These are phyloP conservation scores for Butastur rufipennis DNA, from an alignment of 2,113 vertebrate genomes.

Conservation along the genomic window DNA sequence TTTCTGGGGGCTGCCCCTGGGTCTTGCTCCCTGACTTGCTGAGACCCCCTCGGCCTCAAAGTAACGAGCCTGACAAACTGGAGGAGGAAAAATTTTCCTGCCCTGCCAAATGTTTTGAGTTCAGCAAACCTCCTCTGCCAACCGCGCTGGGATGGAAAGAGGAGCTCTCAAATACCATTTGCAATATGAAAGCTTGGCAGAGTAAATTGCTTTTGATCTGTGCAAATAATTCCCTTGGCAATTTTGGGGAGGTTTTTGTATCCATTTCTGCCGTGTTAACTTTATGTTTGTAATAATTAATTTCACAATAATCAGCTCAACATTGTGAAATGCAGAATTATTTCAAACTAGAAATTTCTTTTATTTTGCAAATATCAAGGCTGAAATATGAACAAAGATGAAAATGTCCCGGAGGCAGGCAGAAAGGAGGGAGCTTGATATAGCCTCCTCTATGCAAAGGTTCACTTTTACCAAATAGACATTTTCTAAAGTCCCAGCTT, in stretches of 20 bases:
- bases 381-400: not conserved
- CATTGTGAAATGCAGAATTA: not conserved
- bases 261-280: conserved; percentile 27
- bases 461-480: not conserved
- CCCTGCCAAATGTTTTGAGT: not conserved
- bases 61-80: accelerated
- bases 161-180: not conserved
- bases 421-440: not conserved
- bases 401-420: not conserved
- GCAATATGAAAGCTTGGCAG: conserved; percentile 8
- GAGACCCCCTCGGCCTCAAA: too few relatives aligned
- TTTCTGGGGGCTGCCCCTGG: not conserved
- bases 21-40: not conserved
- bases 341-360: conserved; percentile 28
- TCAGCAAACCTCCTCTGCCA: not conserved
- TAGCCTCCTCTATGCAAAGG: not conserved
- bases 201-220: conserved; percentile 55
- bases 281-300: conserved; percentile 58
- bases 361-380: conserved; percentile 33
- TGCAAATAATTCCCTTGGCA: conserved; percentile 32
- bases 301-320: conserved; percentile 32
- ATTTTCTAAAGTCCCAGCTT: not conserved
- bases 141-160: not conserved
- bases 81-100: not conserved
- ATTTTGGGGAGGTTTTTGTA: conserved; percentile 15